Evolutionary conservation across 2,888 invertebrate species (phyloP).

Genomic region (Stenolophus ochropezus): DNA sequence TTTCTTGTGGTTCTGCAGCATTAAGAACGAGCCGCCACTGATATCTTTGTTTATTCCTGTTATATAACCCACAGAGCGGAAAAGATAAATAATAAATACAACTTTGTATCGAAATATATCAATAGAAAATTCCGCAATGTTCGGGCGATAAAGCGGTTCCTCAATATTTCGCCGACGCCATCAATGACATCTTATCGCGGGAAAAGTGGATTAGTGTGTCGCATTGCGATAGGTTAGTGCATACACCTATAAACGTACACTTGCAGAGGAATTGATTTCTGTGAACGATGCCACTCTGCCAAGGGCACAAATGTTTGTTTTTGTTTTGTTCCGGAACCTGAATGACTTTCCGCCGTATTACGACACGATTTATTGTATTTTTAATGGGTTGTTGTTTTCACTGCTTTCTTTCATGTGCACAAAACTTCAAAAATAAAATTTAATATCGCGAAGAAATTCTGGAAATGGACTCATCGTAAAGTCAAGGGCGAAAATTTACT

Average conservation of each 20-base stretch:
- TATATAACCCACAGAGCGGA: too few relatives aligned
- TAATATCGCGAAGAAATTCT: neutral
- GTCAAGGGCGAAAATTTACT: neutral
- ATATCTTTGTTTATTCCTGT: too few relatives aligned
- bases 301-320: constrained; percentile 8
- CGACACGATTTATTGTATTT: neutral
- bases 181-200: neutral
- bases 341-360: neutral
- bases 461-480: neutral
- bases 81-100: too few relatives aligned
- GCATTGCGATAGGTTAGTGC: constrained; percentile 5
- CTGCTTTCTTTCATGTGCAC: neutral
- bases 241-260: neutral
- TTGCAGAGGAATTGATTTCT: neutral
- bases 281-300: neutral
- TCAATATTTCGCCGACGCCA: neutral
- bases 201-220: constrained; percentile 1
- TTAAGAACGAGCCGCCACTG: too few relatives aligned
- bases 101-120: too few relatives aligned
- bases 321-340: neutral
- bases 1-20: too few relatives aligned
- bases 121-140: too few relatives aligned
- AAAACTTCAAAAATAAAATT: neutral
- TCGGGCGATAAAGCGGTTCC: too few relatives aligned
- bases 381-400: constrained; percentile 7